These are phyloP conservation scores for Oceanites oceanicus DNA, from an alignment of 2,113 vertebrate species.

Conservation along the genomic window DNA sequence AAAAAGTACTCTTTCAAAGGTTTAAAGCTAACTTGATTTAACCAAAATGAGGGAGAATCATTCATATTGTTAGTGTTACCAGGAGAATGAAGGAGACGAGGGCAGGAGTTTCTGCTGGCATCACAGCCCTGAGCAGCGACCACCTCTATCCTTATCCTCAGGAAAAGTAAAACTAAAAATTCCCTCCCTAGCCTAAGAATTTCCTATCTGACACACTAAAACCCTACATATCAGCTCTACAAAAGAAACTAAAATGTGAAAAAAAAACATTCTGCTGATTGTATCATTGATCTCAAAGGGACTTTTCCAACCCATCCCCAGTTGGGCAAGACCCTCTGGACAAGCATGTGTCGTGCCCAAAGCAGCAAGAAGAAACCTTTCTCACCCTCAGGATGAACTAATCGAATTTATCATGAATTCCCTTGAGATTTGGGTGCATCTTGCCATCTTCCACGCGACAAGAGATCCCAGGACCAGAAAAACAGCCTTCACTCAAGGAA, in stretches of 20 bases:
- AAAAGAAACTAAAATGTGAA: not conserved
- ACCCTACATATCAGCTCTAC: not conserved
- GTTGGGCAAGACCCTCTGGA: not conserved
- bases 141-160: not conserved
- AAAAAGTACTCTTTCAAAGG: not conserved
- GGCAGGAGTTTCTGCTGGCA: not conserved
- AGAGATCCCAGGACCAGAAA: not conserved
- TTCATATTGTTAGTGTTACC: not conserved
- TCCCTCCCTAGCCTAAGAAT: not conserved
- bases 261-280: not conserved
- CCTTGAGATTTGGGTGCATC: not conserved
- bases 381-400: not conserved
- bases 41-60: not conserved
- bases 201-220: not conserved
- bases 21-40: not conserved
- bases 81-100: not conserved
- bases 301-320: not conserved
- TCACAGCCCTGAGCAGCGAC: not conserved
- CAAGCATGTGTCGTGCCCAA: not conserved
- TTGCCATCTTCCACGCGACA: rapidly evolving
- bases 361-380: not conserved
- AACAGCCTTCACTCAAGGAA: not conserved
- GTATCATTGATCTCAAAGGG: not conserved
- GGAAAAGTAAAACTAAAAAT: not conserved
- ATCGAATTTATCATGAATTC: not conserved